Conservation (phyloP, 2,888 invertebrate species). For the Hydroisotoma schaefferi region DNA sequence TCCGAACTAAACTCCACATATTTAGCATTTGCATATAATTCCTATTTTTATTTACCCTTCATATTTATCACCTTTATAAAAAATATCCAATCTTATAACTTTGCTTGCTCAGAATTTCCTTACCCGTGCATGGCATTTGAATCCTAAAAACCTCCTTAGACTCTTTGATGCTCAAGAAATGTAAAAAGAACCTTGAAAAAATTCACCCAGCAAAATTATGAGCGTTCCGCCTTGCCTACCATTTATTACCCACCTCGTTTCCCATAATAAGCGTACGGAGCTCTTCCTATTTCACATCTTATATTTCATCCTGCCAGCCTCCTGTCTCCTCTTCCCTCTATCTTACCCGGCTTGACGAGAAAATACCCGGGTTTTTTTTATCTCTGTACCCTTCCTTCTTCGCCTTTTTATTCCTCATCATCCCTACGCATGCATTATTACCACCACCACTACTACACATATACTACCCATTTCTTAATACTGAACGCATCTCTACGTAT, state of each 20-base stretch:
- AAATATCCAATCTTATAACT: background rate
- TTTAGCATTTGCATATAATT: too few relatives aligned
- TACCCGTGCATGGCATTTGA: background rate
- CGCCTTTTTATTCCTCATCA: background rate
- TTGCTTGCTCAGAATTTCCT: background rate
- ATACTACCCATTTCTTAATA: too few relatives aligned
- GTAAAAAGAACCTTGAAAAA: too few relatives aligned
- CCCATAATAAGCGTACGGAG: constrained; percentile 16
- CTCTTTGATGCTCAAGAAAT: too few relatives aligned
- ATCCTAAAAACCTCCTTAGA: too few relatives aligned
- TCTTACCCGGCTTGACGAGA: too few relatives aligned
- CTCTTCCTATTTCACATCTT: constrained; percentile 7
- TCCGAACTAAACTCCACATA: too few relatives aligned
- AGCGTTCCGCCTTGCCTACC: constrained; percentile 9
- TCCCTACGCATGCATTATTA: too few relatives aligned
- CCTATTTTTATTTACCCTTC: too few relatives aligned
- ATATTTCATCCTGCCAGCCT: constrained; percentile 19
- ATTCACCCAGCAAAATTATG: constrained; percentile 18
- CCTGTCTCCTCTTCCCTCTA: too few relatives aligned
- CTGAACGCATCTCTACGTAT: too few relatives aligned
- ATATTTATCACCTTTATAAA: background rate
- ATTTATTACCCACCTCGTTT: constrained; percentile 19
- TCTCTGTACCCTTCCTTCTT: background rate
- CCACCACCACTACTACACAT: too few relatives aligned
- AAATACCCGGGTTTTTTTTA: constrained; percentile 13